These are phyloP conservation scores for Bufotes viridis DNA, from an alignment of 2,797 vertebrate species.

Conservation along the genomic window DNA sequence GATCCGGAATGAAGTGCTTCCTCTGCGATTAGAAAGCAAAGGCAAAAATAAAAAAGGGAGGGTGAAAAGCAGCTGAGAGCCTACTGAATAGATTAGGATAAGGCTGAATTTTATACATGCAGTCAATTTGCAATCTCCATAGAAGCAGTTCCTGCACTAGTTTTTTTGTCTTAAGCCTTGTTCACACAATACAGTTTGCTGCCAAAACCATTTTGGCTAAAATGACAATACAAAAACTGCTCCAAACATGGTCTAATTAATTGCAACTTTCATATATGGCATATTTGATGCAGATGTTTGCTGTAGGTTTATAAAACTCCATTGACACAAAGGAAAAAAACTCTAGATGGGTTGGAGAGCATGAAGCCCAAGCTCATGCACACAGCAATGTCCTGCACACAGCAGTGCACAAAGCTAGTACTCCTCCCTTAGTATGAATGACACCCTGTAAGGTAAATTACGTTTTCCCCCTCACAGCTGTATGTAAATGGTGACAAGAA, in stretches of 20 bases:
- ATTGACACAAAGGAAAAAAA: not conserved
- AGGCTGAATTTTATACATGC: not conserved
- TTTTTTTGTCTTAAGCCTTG: not conserved
- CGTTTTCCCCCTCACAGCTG: too few species aligned
- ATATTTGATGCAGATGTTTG: not conserved
- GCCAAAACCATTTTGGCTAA: not conserved
- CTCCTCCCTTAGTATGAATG: too few species aligned
- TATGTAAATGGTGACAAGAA: too few species aligned
- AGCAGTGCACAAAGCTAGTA: too few species aligned
- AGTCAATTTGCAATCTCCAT: not conserved
- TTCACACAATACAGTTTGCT: not conserved
- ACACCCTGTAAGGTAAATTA: too few species aligned
- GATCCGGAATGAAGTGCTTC: constrained; percentile 61
- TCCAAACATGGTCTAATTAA: not conserved
- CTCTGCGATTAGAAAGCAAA: constrained; percentile 44
- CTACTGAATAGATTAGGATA: not conserved
- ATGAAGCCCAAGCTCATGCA: too few species aligned
- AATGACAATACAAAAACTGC: not conserved
- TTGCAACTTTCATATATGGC: not conserved
- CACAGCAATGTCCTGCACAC: too few species aligned
- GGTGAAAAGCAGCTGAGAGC: not conserved
- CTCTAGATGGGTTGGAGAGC: too few species aligned
- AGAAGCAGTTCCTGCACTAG: not conserved
- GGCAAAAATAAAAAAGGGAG: constrained; percentile 29
- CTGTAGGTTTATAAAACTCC: not conserved